Base-by-base conservation (phyloP, 1,140 invertebrate species). In the Neodiprion pinetum region DNA sequence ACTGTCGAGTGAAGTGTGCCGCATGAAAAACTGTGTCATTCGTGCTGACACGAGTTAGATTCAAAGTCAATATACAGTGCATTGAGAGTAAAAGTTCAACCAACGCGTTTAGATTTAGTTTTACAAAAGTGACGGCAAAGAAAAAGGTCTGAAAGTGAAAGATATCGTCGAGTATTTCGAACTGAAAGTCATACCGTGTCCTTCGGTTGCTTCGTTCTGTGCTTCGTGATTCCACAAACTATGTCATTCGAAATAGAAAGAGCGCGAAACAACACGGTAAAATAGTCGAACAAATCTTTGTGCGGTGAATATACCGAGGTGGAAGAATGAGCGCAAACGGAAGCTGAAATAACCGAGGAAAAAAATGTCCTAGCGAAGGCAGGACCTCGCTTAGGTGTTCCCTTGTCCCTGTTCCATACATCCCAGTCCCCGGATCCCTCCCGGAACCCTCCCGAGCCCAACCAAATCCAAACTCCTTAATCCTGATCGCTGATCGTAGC, bases 281-380 rank as follows among this genome's bases (percentile, higher is more conserved):
- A 40, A 40, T 40, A 40, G 28, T 40, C 28, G 28, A 40, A 40
- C 1, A 5, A 40, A 40, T 40, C 28, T 40, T 2, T 40, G 5
- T 5, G 2, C 28, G 28, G 28, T 40, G 5, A 40, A 40, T 40
- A 40, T 40, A 40, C 28, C 5, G 28, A 40, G 5, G n/a, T 61
- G 11, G 53, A 61, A 17, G 53, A 61, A 5, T 40, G 28, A 40
- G 28, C 28, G 9, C 53, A 61, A 61, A 12, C 11, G 53, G 53
- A 61, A 61, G 53, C 53, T 61, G 53, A 17, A 61, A 61, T 61
- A 71, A 79, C 66, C 72, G 80, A 75, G 73, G 80, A 75, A 78
- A 78, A 86, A 80, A 83, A 86, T 86, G 85, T 86, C 84, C 85
- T 85, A 87, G 85, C 85, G 83, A 85, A 86, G 84, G 85, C 81